Percentiles rank a stretch among this genome's conserved stretches.
phyloP scores from a whole-genome alignment of 2,888 invertebrate species.

The Rotaria macrura region DNA sequence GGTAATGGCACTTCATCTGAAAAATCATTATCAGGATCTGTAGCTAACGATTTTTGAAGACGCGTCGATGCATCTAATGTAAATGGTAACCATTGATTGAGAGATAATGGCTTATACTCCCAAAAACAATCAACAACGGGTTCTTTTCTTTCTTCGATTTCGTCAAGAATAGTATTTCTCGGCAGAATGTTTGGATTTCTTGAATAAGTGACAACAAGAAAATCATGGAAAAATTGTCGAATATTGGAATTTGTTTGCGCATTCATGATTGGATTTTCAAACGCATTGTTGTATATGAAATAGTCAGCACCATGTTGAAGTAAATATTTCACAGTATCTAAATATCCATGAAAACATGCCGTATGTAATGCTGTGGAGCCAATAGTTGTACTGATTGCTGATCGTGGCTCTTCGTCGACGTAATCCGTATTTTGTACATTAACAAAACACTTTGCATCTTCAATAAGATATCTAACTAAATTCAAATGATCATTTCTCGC shows the following conservation, averaged over 20 bases:
- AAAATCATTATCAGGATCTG: background rate
- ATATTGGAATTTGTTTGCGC: background rate
- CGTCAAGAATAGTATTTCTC: background rate
- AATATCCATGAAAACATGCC: background rate
- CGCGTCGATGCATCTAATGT: background rate
- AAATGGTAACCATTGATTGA: background rate
- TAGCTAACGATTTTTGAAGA: background rate
- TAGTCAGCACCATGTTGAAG: conserved; percentile 14
- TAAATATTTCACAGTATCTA: background rate
- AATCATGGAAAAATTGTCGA: background rate
- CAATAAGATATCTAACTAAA: background rate
- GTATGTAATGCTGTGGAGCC: background rate
- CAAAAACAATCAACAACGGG: background rate
- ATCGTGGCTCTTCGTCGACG: fast-evolving
- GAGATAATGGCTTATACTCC: background rate
- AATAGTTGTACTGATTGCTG: background rate
- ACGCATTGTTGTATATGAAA: background rate
- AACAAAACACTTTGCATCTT: background rate
- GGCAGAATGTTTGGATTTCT: background rate
- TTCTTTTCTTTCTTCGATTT: background rate
- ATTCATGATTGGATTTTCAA: background rate
- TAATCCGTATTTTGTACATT: background rate
- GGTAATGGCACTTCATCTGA: background rate
- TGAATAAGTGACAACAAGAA: background rate
- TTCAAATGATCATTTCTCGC: background rate